Conservation (phyloP, 2,797 vertebrate genomes). For the Coendou prehensilis region DNA sequence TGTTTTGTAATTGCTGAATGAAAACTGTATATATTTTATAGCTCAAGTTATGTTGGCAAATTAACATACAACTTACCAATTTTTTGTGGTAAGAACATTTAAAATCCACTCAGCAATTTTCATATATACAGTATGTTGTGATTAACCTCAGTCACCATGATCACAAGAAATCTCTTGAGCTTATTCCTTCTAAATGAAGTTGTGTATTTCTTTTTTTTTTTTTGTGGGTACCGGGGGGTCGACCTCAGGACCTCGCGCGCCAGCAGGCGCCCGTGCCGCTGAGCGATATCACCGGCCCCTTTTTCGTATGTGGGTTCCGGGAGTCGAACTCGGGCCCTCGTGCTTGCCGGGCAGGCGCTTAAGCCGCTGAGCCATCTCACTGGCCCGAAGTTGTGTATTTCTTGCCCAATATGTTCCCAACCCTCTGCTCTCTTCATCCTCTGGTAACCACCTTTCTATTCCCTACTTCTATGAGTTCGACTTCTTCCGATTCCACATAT, state of each 20-base stretch:
- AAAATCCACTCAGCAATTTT: background rate
- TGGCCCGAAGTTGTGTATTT: background rate
- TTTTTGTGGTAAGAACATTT: background rate
- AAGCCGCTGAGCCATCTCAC: too few species aligned
- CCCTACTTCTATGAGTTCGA: background rate
- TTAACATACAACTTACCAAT: background rate
- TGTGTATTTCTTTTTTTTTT: background rate
- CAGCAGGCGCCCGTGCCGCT: too few species aligned
- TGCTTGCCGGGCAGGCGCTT: too few species aligned
- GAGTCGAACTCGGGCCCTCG: too few species aligned
- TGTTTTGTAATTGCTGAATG: background rate
- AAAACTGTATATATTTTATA: background rate
- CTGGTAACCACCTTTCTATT: background rate
- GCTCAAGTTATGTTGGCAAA: background rate
- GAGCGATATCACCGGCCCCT: too few species aligned
- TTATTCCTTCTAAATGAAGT: background rate
- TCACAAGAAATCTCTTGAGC: background rate
- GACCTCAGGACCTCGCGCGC: too few species aligned
- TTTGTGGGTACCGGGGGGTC: too few species aligned
- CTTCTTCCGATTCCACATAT: background rate
- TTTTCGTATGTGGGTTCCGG: too few species aligned
- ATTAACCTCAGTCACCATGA: background rate
- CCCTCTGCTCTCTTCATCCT: background rate
- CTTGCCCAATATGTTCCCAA: background rate
- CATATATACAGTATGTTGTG: background rate